Evolutionary conservation across 2,888 invertebrate genomes (phyloP).

Genomic region (Hydropsyche betteni): DNA sequence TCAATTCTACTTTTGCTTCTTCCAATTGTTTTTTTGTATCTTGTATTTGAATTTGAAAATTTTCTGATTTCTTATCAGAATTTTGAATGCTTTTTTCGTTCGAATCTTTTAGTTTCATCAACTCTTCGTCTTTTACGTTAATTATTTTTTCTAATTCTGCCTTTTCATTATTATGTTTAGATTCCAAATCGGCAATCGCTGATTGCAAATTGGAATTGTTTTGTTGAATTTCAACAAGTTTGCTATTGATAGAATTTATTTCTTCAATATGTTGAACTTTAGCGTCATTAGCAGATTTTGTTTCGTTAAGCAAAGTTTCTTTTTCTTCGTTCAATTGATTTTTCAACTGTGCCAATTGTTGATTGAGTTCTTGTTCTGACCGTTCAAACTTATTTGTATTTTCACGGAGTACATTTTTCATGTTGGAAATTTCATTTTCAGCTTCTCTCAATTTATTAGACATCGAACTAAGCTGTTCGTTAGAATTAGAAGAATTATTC

Average conservation of each 20-base stretch:
- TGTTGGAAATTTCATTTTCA: constrained; percentile 66
- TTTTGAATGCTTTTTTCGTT: constrained; percentile 59
- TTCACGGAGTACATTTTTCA: constrained; percentile 64
- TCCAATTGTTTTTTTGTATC: constrained; percentile 62
- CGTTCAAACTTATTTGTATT: constrained; percentile 61
- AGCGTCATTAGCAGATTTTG: constrained; percentile 60
- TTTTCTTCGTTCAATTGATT: constrained; percentile 61
- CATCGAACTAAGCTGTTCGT: constrained; percentile 67
- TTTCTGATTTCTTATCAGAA: constrained; percentile 62
- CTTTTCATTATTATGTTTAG: constrained; percentile 59
- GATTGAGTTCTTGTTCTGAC: constrained; percentile 63
- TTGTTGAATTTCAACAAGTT: constrained; percentile 55
- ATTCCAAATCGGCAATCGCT: constrained; percentile 40
- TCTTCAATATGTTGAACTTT: constrained; percentile 59
- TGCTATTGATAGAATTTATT: constrained; percentile 59
- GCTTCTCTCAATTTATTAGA: constrained; percentile 67
- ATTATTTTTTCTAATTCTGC: constrained; percentile 61
- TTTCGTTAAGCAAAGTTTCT: constrained; percentile 58
- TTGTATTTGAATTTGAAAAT: constrained; percentile 62
- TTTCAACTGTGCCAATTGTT: constrained; percentile 62
- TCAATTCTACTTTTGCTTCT: constrained; percentile 62
- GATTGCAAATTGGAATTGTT: constrained; percentile 43
- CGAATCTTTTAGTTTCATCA: constrained; percentile 56
- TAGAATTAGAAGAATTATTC: constrained; percentile 69
- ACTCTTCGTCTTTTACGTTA: constrained; percentile 47